Evolutionary conservation across 2,888 invertebrate species (phyloP).

Genomic region (Synanthedon tipuliformis): DNA sequence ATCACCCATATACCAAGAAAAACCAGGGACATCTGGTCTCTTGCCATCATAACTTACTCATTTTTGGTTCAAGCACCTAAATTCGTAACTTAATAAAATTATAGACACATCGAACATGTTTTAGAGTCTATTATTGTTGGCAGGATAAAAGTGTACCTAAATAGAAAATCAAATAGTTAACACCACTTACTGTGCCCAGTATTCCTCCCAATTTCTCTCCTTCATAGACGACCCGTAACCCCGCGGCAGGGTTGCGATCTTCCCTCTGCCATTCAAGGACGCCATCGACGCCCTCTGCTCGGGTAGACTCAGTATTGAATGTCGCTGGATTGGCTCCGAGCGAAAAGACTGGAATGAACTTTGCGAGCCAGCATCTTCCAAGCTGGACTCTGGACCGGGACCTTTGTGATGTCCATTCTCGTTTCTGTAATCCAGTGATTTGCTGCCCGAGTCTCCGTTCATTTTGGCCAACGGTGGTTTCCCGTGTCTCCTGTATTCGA

Average conservation of each 20-base stretch:
- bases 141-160: no score
- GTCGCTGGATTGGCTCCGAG: constrained; percentile 45
- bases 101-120: no score
- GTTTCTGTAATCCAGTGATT: constrained; percentile 17
- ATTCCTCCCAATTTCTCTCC: constrained; percentile 61
- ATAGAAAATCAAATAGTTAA: no score
- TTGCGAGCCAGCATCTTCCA: constrained; percentile 46
- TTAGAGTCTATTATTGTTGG: no score
- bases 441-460: constrained; percentile 24
- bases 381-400: constrained; percentile 39
- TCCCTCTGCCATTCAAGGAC: constrained; percentile 38
- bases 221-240: constrained; percentile 54
- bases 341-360: constrained; percentile 49
- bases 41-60: no score
- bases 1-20: no score
- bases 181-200: constrained; percentile 58
- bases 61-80: no score
- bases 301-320: constrained; percentile 42
- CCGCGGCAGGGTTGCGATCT: constrained; percentile 50
- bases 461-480: constrained; percentile 28
- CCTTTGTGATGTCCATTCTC: constrained; percentile 24
- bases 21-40: no score
- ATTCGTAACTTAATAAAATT: no score
- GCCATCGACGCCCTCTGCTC: constrained; percentile 38
- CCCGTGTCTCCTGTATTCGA: constrained; percentile 31